These are phyloP conservation scores for Lamprotornis superbus DNA, from an alignment of 2,113 vertebrate species.

Conservation along the genomic window DNA sequence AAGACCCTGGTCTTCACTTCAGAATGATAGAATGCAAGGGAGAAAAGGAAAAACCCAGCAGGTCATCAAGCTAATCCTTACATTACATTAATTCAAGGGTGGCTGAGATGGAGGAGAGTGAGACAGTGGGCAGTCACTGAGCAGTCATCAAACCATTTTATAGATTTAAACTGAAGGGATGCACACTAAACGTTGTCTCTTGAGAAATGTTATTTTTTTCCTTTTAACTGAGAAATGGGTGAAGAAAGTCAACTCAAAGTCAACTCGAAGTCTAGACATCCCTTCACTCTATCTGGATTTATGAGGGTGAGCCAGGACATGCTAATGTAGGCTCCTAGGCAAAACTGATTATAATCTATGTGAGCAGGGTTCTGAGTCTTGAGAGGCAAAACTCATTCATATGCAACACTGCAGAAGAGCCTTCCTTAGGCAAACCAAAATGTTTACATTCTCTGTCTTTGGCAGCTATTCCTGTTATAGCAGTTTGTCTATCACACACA, in stretches of 20 bases:
- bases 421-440: constrained; percentile 26
- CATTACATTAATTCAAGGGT: neutral
- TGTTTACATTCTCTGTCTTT: constrained; percentile 12
- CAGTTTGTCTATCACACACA: constrained; percentile 31
- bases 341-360: neutral
- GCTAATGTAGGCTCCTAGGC: neutral
- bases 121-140: neutral
- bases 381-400: constrained; percentile 32
- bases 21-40: neutral
- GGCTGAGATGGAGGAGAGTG: neutral
- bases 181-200: neutral
- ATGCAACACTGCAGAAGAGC: constrained; percentile 1
- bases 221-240: neutral
- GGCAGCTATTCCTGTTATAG: constrained; percentile 38
- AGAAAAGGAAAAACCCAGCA: neutral
- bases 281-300: neutral
- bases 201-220: neutral
- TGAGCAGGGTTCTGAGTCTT: neutral
- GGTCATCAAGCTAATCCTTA: neutral
- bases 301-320: neutral
- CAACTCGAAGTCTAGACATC: neutral
- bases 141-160: neutral
- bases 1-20: neutral
- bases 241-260: neutral
- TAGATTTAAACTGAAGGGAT: neutral